These are phyloP conservation scores for Tor tambroides DNA, from an alignment of 2,113 vertebrate genomes.

Conservation along the genomic window DNA sequence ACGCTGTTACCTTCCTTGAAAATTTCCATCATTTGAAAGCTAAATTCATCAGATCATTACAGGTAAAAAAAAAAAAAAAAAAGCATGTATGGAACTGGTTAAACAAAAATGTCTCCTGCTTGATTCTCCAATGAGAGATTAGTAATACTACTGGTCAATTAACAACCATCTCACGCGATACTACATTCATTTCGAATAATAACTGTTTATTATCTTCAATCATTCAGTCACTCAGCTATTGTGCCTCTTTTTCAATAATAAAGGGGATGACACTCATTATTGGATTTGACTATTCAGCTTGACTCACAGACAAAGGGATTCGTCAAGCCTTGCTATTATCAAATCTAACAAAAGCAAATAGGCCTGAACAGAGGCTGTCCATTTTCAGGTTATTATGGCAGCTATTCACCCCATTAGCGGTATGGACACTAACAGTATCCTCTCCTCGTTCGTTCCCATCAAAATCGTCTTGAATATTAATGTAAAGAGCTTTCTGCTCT, in stretches of 20 bases:
- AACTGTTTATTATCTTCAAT: constrained; percentile 47
- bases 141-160: constrained; percentile 28
- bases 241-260: constrained; percentile 44
- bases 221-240: constrained; percentile 32
- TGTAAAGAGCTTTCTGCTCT: neutral
- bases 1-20: neutral
- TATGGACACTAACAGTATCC: neutral
- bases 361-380: constrained; percentile 13
- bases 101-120: neutral
- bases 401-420: constrained; percentile 16
- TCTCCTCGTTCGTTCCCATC: neutral
- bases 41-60: constrained; percentile 5
- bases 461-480: neutral
- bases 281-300: constrained; percentile 46
- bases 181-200: constrained; percentile 43
- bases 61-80: neutral
- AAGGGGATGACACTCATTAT: constrained; percentile 47
- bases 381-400: constrained; percentile 21
- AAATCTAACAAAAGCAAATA: constrained; percentile 45
- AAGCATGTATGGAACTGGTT: neutral
- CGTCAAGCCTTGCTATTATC: constrained; percentile 41
- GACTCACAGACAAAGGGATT: constrained; percentile 46
- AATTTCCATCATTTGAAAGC: neutral
- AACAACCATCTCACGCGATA: constrained; percentile 37
- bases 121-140: constrained; percentile 20